phyloP scores from a whole-genome alignment of 2,113 vertebrate genomes.

The Dicaeum eximium region DNA sequence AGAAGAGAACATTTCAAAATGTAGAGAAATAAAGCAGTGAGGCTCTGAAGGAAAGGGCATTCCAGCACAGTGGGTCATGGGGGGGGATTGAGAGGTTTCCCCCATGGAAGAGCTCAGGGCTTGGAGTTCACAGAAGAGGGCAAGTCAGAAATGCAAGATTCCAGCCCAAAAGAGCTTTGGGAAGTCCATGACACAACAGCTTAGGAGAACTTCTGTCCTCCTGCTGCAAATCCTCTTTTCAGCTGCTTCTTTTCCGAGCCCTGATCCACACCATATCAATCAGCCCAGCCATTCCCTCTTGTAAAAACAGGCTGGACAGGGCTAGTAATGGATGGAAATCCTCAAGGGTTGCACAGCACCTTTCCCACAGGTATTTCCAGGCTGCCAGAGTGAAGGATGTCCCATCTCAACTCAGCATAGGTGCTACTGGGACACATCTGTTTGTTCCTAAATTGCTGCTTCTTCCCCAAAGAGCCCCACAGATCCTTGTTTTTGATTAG shows the following conservation, averaged over 20 bases:
- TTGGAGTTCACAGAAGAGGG: background rate
- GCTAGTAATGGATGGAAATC: background rate
- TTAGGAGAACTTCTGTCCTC: background rate
- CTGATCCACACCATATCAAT: accelerated
- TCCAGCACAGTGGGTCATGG: background rate
- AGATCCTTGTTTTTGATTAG: background rate
- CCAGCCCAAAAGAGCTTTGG: background rate
- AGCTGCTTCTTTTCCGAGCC: background rate
- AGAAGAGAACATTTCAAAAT: background rate
- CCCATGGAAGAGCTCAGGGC: background rate
- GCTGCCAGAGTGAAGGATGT: background rate
- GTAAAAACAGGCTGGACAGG: background rate
- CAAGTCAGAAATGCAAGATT: background rate
- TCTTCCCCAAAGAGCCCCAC: background rate
- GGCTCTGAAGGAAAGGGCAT: background rate
- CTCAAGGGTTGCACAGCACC: background rate
- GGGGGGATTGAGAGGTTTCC: accelerated
- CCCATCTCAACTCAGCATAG: background rate
- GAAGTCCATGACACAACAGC: background rate
- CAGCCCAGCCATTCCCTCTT: background rate
- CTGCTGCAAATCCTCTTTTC: background rate
- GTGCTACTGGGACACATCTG: background rate
- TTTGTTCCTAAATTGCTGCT: background rate
- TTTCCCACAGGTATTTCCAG: background rate
- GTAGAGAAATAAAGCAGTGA: background rate